Conservation (phyloP, 2,113 vertebrate genomes). For the Aegotheles bennettii region DNA sequence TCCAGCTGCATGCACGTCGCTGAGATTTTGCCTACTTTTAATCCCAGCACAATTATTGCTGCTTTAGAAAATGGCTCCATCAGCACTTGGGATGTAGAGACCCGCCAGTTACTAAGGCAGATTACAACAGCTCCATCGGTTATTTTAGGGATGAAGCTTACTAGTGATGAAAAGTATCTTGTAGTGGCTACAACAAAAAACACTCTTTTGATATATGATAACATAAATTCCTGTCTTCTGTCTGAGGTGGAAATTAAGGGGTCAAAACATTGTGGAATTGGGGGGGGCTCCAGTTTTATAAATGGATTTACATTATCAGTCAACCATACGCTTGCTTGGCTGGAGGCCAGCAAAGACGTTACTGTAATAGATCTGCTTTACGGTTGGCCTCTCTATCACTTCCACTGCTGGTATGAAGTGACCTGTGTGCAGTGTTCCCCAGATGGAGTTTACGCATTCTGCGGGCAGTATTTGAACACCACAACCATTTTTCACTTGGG, state of each 20-base stretch:
- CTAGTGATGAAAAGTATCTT: slow-evolving; percentile 91
- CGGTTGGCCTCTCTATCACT: slow-evolving; percentile 96
- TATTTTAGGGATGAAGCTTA: slow-evolving; percentile 92
- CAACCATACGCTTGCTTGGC: slow-evolving; percentile 95
- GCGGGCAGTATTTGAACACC: slow-evolving; percentile 95
- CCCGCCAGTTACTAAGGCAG: slow-evolving; percentile 87
- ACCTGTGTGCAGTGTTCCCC: slow-evolving; percentile 96
- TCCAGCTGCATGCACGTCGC: slow-evolving; percentile 94
- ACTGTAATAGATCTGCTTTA: slow-evolving; percentile 95
- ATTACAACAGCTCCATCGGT: slow-evolving; percentile 93
- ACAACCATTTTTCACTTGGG: slow-evolving; percentile 92
- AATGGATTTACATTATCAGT: slow-evolving; percentile 93
- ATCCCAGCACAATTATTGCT: slow-evolving; percentile 89
- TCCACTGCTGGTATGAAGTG: slow-evolving; percentile 98
- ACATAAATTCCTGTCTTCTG: slow-evolving; percentile 94
- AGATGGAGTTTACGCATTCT: slow-evolving; percentile 94
- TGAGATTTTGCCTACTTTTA: slow-evolving; percentile 91
- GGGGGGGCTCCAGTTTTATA: slow-evolving; percentile 86
- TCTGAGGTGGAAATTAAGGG: slow-evolving; percentile 97
- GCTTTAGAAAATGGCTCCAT: slow-evolving; percentile 96
- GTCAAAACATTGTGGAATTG: slow-evolving; percentile 85
- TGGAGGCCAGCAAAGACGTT: slow-evolving; percentile 96
- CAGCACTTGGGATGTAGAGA: slow-evolving; percentile 97
- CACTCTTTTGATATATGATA: slow-evolving; percentile 95
- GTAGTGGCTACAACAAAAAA: slow-evolving; percentile 97